These are phyloP conservation scores for Brachionus rotundiformis DNA, from an alignment of 1,140 invertebrate genomes.

Conservation along the genomic window DNA sequence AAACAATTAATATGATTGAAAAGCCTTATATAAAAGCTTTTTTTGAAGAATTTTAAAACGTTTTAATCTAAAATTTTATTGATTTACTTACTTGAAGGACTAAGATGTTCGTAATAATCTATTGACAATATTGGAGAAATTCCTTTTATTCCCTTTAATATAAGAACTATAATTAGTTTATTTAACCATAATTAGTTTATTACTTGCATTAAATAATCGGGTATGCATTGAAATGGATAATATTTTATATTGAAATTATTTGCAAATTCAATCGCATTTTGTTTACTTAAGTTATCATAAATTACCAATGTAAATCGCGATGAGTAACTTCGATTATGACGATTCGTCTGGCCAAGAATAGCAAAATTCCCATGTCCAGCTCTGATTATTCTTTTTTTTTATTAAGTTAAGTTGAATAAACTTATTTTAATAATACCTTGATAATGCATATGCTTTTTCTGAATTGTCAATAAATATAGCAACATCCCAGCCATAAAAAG, in stretches of 20 bases:
- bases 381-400: background rate
- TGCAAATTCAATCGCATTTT: constrained; percentile 6
- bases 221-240: constrained; percentile 25
- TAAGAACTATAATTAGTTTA: no score
- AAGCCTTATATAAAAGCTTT: no score
- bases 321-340: constrained; percentile 6
- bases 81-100: background rate
- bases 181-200: no score
- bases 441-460: background rate
- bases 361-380: background rate
- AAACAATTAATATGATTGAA: no score
- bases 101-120: constrained; percentile 2
- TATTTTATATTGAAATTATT: background rate
- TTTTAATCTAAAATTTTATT: background rate
- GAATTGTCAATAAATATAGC: background rate
- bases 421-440: constrained; percentile 2
- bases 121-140: background rate
- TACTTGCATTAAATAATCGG: constrained; percentile 37
- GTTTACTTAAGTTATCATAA: background rate
- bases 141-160: constrained; percentile 16
- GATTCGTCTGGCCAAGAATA: background rate
- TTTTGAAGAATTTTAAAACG: no score
- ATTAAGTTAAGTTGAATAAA: no score
- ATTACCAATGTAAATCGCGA: constrained; percentile 15
- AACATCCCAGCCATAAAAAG: constrained; percentile 26